Base-by-base conservation (phyloP, 2,888 invertebrate species). In the Rotaria magnacalcarata region DNA sequence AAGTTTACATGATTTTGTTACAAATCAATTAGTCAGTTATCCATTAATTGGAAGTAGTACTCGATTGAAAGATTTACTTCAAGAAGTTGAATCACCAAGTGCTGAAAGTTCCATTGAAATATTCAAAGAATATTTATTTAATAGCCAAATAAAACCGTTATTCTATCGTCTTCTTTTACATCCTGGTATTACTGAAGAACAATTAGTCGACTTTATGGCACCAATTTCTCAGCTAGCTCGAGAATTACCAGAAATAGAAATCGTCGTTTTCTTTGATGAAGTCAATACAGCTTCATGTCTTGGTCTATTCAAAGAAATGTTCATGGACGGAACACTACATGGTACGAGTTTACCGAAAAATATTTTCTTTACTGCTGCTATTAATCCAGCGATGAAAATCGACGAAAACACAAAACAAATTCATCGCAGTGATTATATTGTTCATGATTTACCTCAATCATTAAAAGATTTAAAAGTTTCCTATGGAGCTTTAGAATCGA, bases 331-430 rank as follows among this genome's bases (percentile, higher is more conserved):
- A 24, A 56, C 56, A 56, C 24, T 56, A 24, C 8, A 8, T 56
- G 56, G 56, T 21, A 56, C 11, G 8, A 24, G 21, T 8, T 8
- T 56, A 8, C 24, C 56, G 14, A 56, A 56, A 56, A 56, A 56
- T 24, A 56, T 56, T 34, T 86, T 86, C 52, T 60, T 86, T 19
- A 84, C 86, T 24, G 86, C 86, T 16, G 84, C 86, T 21, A 75
- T 86, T 34, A 86, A 84, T 74, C 86, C 86, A n/a, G 27, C 34
- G 54, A 86, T 52, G 27, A 84, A 16, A 27, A 24, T 24, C 24
- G 24, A 56, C 7, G 24, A 56, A 1, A 24, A 56, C 8, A 56
- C 27, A 67, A 7, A 67, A 16, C 47, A 47, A 80, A 11, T 80
- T 80, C 80, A 80, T 80, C 80, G 80, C 14, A 19, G 3, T 24